Percentiles rank a stretch among this genome's conserved stretches.
Evolutionary conservation across 2,797 vertebrate species (phyloP).

Genomic region (Harpagifer antarcticus): DNA sequence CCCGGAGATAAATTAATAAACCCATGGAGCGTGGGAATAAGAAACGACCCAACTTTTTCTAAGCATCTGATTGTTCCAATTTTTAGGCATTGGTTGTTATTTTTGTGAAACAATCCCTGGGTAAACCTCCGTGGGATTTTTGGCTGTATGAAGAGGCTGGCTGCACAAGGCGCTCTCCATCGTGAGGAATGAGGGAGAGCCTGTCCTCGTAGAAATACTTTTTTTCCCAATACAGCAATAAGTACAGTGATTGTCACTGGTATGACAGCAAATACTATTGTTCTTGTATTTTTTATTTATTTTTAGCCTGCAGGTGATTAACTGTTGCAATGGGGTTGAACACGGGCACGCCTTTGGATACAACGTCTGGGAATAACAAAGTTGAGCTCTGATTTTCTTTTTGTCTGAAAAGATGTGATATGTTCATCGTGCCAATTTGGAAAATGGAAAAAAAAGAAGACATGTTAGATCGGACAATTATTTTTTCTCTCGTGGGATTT

Average conservation of each 20-base stretch:
- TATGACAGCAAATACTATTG: slow-evolving; percentile 7
- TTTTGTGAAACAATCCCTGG: slow-evolving; percentile 6
- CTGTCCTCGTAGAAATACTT: slow-evolving; percentile 7
- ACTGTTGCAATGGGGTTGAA: slow-evolving; percentile 43
- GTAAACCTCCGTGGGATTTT: slow-evolving; percentile 58
- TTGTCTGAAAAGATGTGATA: slow-evolving; percentile 39
- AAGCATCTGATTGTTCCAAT: background rate
- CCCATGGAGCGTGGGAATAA: slow-evolving; percentile 43
- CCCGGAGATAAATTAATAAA: slow-evolving; percentile 41
- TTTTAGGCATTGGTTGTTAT: background rate
- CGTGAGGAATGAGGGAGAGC: slow-evolving; percentile 60
- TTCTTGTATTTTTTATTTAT: background rate
- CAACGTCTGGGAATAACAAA: slow-evolving; percentile 46
- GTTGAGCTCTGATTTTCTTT: slow-evolving; percentile 26
- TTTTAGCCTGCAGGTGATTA: slow-evolving; percentile 44
- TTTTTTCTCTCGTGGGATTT: slow-evolving; percentile 45
- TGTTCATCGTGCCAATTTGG: slow-evolving; percentile 26
- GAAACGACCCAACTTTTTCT: slow-evolving; percentile 60
- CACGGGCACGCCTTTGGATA: slow-evolving; percentile 49
- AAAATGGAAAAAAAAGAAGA: slow-evolving; percentile 15
- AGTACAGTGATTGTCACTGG: too few species aligned
- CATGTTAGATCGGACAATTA: slow-evolving; percentile 26
- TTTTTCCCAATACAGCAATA: background rate
- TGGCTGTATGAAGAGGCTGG: slow-evolving; percentile 45
- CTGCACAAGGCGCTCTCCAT: slow-evolving; percentile 55